A percentile compares a stretch with the other conserved stretches of the same genome.
phyloP scores from a whole-genome alignment of 2,113 vertebrate genomes.

The Mirounga angustirostris region DNA sequence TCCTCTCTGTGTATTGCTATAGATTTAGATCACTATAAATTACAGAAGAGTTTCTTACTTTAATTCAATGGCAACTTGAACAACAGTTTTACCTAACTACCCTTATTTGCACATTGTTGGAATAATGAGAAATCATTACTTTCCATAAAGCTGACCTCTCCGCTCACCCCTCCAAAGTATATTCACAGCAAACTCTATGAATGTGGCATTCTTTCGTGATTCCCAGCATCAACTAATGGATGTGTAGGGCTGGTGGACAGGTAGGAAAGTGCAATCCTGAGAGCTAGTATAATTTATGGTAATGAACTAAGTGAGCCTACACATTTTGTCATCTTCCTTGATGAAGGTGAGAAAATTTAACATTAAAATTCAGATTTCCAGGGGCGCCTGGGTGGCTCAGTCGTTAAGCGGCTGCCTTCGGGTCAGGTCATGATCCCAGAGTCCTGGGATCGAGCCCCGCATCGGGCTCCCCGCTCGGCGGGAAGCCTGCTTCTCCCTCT shows the following conservation, averaged over 20 bases:
- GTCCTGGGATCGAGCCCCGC: no score
- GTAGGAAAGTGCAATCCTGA: neutral
- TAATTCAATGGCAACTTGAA: neutral
- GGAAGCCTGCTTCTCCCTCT: no score
- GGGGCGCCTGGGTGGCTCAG: no score
- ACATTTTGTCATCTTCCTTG: neutral
- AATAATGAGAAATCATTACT: neutral
- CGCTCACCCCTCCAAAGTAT: neutral
- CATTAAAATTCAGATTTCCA: constrained; percentile 44
- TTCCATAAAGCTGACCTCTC: neutral
- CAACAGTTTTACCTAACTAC: constrained; percentile 11
- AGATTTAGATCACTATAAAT: neutral
- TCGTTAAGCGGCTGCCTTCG: no score
- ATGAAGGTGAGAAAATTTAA: constrained; percentile 35
- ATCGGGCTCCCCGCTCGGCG: no score
- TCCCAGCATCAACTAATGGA: neutral
- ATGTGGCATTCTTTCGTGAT: neutral
- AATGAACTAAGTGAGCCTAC: neutral
- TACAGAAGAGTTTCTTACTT: neutral
- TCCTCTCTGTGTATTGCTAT: neutral
- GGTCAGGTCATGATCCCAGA: no score
- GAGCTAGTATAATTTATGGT: neutral
- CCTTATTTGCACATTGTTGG: neutral
- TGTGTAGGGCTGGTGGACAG: neutral
- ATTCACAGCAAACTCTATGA: neutral